Conservation (phyloP, 2,797 vertebrate species). For the Rachycentron canadum region DNA sequence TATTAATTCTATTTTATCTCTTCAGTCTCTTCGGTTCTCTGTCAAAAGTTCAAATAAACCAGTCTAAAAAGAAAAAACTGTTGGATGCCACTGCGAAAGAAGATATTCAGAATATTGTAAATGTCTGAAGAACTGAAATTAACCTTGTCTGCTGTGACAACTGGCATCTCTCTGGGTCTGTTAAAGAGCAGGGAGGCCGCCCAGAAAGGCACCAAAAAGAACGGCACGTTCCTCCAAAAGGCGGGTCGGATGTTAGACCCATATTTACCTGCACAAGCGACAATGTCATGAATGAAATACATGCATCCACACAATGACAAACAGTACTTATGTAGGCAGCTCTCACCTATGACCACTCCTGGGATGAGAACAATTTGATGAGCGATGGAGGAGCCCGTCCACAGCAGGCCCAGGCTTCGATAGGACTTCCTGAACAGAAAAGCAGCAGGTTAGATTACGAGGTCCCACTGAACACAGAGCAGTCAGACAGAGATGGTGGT, state of each 20-base stretch:
- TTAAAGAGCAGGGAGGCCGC: slow-evolving; percentile 84
- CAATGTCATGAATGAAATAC: neutral
- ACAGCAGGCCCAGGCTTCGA: slow-evolving; percentile 89
- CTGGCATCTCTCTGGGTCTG: slow-evolving; percentile 75
- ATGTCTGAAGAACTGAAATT: neutral
- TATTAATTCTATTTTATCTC: neutral
- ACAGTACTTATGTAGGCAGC: neutral
- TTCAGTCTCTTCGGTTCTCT: rapidly evolving
- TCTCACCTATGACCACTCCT: slow-evolving; percentile 90
- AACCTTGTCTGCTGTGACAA: slow-evolving; percentile 86
- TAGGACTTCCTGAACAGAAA: slow-evolving; percentile 85
- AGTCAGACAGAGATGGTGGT: rapidly evolving
- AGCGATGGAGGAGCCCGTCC: slow-evolving; percentile 91
- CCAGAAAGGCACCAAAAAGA: slow-evolving; percentile 88
- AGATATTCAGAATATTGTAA: neutral
- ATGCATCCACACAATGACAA: neutral
- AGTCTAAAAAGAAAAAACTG: neutral
- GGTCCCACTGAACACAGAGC: neutral
- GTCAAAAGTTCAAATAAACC: neutral
- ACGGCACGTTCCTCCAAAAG: slow-evolving; percentile 89
- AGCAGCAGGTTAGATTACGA: neutral
- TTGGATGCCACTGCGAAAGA: neutral
- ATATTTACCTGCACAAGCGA: slow-evolving; percentile 88
- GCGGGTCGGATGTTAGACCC: slow-evolving; percentile 88
- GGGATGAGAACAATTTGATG: slow-evolving; percentile 89